phyloP scores from a whole-genome alignment of 2,113 vertebrate genomes.

The Scophthalmus maximus region DNA sequence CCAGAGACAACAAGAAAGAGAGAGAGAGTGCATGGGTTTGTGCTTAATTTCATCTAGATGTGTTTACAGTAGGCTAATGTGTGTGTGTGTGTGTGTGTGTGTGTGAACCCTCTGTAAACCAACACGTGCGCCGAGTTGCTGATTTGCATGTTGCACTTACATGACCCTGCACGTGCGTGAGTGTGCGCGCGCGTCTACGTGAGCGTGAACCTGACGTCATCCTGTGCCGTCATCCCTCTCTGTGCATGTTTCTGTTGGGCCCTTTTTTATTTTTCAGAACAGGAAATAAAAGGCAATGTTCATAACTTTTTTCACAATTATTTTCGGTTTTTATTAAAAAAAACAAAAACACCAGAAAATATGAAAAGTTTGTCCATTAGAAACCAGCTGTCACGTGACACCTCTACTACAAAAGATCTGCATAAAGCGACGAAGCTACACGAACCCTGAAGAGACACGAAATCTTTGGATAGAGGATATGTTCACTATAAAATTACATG shows the following conservation, averaged over 20 bases:
- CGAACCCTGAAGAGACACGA: conserved; percentile 96
- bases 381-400: conserved; percentile 93
- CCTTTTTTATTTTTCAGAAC: too few species aligned
- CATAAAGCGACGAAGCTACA: conserved; percentile 94
- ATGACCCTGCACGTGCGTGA: background rate
- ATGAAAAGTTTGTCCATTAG: conserved; percentile 95
- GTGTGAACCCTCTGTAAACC: background rate
- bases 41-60: too few species aligned
- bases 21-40: too few species aligned
- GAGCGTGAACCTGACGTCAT: background rate
- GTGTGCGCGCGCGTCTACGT: background rate
- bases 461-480: conserved; percentile 99
- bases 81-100: conserved; percentile 8
- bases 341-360: conserved; percentile 91
- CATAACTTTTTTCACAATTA: conserved; percentile 66
- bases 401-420: conserved; percentile 99
- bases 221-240: too few species aligned
- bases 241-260: too few species aligned
- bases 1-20: too few species aligned
- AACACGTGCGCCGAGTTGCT: background rate
- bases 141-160: conserved; percentile 16
- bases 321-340: conserved; percentile 94
- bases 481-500: conserved; percentile 88
- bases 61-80: conserved; percentile 25
- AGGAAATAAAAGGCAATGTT: too few species aligned